Base-by-base conservation (phyloP, 1,140 invertebrate genomes). In the Bacillus rossius region DNA sequence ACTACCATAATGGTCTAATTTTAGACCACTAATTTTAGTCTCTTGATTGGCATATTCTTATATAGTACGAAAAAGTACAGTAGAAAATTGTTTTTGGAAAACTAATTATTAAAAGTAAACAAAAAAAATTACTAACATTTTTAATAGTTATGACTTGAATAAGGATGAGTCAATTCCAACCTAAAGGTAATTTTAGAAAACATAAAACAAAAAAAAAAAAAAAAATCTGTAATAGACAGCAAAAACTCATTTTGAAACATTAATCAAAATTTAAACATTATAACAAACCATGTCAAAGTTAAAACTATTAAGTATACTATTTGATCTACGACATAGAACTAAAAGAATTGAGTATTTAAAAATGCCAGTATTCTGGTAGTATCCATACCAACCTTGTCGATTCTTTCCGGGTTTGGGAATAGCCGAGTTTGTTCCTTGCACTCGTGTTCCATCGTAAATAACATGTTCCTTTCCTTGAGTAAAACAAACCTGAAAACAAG, bases 381-480 rank as follows among this genome's bases (percentile, higher is more conserved):
- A 19, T 38, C 48, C 29, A 47, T 40, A 61, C 64, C 63, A 64
- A 96, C 91, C 81, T 97, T 98, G 71, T 98, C 94, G 47, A 98
- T 79, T 69, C 97, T 81, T 77, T 99, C 96, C 23, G 94, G 94
- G 80, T 86, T 97, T 10, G 96, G 92, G 74, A 99, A 93, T n/a
- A 88, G 61, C 72, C 83, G 75, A 37, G 72, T 73, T 67, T 86
- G 76, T 59, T 81, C 70, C 49, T 87, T 86, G 68, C 83, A 88
- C 68, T 87, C 87, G 58, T 92, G 80, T 77, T 98, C 88, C 96
- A 99, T 97, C 16, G 97, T 99, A 47, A 96, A 72, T 5, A 99
- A 76, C 94, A 98, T 97, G 72, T 99, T 99, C 56, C 84, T 77
- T 77, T 99, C 97, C 78, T 99, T 99, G 20, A 98, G 74, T 54